Evolutionary conservation across 2,113 vertebrate species (phyloP).

Genomic region (Oryzias javanicus): DNA sequence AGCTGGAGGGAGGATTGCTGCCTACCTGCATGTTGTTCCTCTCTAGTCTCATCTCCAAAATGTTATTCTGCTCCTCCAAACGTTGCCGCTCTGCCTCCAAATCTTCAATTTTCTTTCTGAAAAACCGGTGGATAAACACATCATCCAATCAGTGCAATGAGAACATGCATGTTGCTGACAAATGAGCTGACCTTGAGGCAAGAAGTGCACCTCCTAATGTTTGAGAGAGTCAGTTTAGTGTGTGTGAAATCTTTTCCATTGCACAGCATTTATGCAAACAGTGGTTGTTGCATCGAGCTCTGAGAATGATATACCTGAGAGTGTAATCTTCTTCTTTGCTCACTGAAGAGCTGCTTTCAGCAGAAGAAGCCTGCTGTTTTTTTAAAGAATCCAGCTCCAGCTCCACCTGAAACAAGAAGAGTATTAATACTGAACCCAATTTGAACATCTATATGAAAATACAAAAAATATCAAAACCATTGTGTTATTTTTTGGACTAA

Average conservation of each 20-base stretch:
- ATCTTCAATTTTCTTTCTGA: constrained; percentile 92
- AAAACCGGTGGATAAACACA: constrained; percentile 19
- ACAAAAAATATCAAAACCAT: too few species aligned
- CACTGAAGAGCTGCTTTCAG: constrained; percentile 47
- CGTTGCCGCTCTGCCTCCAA: constrained; percentile 84
- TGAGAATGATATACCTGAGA: constrained; percentile 63
- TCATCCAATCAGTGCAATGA: neutral
- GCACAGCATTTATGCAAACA: neutral
- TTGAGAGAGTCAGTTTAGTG: too few species aligned
- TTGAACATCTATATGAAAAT: neutral
- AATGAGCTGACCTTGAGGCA: constrained; percentile 8
- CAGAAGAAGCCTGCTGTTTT: constrained; percentile 60
- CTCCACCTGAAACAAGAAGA: constrained; percentile 60
- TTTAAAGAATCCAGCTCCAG: constrained; percentile 72
- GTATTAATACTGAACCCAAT: constrained; percentile 11
- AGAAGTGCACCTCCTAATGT: too few species aligned
- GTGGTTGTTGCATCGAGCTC: constrained; percentile 14
- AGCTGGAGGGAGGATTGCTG: constrained; percentile 22
- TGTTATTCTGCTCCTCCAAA: constrained; percentile 85
- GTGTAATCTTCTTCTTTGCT: constrained; percentile 70
- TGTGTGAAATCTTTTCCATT: constrained; percentile 6
- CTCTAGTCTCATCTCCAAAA: constrained; percentile 87
- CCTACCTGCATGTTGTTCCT: constrained; percentile 86
- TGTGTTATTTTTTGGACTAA: too few species aligned
- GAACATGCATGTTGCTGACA: neutral